Evolutionary conservation across 2,888 invertebrate species (phyloP).

Genomic region (Allolobophora icterica): DNA sequence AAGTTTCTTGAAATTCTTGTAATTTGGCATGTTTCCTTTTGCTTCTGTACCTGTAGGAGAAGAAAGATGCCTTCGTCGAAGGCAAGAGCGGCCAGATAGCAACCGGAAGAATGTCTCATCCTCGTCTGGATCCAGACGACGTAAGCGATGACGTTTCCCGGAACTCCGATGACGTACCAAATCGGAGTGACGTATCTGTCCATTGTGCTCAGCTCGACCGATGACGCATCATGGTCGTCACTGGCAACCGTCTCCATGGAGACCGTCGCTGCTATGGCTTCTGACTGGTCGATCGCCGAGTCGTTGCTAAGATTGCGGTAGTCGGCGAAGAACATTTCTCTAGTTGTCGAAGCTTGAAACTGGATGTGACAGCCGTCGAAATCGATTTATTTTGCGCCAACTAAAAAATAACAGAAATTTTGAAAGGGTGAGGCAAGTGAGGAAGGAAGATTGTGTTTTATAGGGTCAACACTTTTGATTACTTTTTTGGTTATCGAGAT

Average conservation of each 20-base stretch:
- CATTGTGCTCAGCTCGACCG: background rate
- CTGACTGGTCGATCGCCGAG: background rate
- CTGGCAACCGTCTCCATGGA: background rate
- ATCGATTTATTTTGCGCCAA: background rate
- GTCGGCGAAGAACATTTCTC: background rate
- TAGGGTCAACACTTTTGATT: too few relatives aligned
- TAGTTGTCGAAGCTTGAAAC: background rate
- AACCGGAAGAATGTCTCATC: conserved; percentile 64
- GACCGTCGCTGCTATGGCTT: background rate
- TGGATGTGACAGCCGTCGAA: background rate
- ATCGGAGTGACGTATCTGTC: conserved; percentile 58
- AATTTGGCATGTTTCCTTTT: too few relatives aligned
- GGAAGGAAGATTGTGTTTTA: too few relatives aligned
- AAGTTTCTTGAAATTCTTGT: too few relatives aligned
- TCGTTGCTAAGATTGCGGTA: background rate
- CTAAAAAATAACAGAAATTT: background rate
- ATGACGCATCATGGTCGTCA: background rate
- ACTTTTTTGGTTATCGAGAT: too few relatives aligned
- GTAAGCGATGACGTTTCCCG: conserved; percentile 61
- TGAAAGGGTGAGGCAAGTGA: background rate
- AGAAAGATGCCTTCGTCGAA: conserved; percentile 61
- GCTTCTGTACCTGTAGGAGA: conserved; percentile 51
- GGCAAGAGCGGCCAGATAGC: conserved; percentile 64
- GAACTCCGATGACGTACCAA: conserved; percentile 61
- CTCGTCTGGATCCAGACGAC: conserved; percentile 61